Percentiles rank a stretch among this genome's conserved stretches.
Evolutionary conservation across 1,140 invertebrate genomes (phyloP).

Genomic region (Spodoptera frugiperda): DNA sequence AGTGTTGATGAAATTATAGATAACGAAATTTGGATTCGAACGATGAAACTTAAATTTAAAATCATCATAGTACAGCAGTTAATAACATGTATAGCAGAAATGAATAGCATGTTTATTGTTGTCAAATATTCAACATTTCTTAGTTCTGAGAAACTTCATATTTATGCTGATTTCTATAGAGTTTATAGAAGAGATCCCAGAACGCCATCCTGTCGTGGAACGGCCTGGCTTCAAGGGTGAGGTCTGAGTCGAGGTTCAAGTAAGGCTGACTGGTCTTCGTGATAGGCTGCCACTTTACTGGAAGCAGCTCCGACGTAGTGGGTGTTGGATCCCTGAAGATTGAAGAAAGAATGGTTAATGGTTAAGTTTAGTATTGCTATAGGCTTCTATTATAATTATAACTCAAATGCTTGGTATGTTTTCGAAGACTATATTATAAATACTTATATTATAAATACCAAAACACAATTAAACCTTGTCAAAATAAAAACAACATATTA

Average conservation of each 20-base stretch:
- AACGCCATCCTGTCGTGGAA: conserved; percentile 62
- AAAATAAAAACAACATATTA: background rate
- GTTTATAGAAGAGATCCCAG: conserved; percentile 64
- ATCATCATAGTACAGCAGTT: no score
- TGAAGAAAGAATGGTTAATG: background rate
- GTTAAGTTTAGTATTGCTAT: no score
- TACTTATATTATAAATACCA: no score
- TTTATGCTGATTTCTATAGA: background rate
- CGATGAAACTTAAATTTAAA: no score
- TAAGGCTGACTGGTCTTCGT: background rate
- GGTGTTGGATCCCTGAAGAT: conserved; percentile 1
- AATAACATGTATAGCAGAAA: no score
- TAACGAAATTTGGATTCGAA: no score
- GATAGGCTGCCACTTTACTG: conserved; percentile 17
- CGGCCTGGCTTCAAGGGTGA: conserved; percentile 49
- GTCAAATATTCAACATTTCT: no score
- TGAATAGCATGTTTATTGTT: no score
- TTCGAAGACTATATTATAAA: no score
- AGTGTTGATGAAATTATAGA: no score
- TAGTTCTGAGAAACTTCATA: background rate
- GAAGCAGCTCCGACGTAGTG: background rate
- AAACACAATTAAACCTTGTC: background rate
- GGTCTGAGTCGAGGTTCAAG: conserved; percentile 50
- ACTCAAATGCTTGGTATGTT: no score
- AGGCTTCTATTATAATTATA: no score